Evolutionary conservation across 2,888 invertebrate species (phyloP).

Genomic region (Drosophila cracens): DNA sequence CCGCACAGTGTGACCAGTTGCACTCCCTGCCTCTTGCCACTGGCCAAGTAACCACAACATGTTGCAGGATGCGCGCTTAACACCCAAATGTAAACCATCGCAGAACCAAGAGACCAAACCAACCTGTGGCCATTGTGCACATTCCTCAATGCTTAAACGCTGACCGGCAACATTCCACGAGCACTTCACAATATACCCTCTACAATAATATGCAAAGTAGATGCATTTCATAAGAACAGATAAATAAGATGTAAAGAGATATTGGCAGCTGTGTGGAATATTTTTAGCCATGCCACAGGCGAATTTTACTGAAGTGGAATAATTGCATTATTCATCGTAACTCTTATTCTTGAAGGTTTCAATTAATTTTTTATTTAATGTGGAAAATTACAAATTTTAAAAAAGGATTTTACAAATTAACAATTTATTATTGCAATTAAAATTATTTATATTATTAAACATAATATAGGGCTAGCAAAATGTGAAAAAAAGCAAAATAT

Average conservation of each 20-base stretch:
- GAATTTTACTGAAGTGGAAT: not conserved
- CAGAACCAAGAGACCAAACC: conserved; percentile 32
- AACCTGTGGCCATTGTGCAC: conserved; percentile 60
- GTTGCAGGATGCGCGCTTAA: conserved; percentile 65
- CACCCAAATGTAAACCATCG: conserved; percentile 49
- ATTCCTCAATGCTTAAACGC: conserved; percentile 57
- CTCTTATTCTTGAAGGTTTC: not conserved
- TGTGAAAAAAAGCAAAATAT: too few species aligned
- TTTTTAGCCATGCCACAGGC: not conserved
- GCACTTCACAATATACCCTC: conserved; percentile 31
- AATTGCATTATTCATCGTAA: not conserved
- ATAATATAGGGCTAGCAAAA: not conserved
- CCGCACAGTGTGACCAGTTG: conserved; percentile 45
- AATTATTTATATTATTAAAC: not conserved
- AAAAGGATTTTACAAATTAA: not conserved
- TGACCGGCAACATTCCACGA: conserved; percentile 49
- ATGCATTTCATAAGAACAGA: not conserved
- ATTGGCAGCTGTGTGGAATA: not conserved
- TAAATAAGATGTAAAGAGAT: not conserved
- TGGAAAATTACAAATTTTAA: not conserved
- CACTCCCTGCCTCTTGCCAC: not conserved
- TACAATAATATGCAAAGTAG: not conserved
- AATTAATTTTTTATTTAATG: not conserved
- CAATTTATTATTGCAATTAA: not conserved
- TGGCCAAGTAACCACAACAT: conserved; percentile 65